Evolutionary conservation across 2,888 invertebrate genomes (phyloP), one percentile per base, ranked within the genome.

Genomic region (Drosophila ezoana): DNA sequence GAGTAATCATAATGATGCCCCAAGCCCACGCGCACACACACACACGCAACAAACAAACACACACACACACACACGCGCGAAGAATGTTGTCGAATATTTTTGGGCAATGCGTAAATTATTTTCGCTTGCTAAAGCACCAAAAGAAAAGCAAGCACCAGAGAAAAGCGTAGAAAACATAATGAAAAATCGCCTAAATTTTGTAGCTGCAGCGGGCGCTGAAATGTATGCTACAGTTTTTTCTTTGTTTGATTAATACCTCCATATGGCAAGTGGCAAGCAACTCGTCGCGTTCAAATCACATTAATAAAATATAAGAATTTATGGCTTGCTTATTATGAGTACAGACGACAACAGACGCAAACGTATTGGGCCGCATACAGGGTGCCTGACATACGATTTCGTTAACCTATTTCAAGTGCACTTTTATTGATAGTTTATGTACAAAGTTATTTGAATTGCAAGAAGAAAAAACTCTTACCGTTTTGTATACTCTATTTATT

Each of bases 281-380:
- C 78, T 70, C 81, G 49, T 66, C 70, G 87, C 83, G 72, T 77
- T 86, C 89, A 57, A 87, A 73, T 71, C 83, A 72, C 88, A 89
- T 85, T 85, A 85, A 85, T 89, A 85, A 89, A 82, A 86, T 89
- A 87, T 85, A 79, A 68, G 72, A 86, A 87, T 89, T 89, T 89
- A 88, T 84, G 89, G 79, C 61, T 76, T 79, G 87, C 87, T 81
- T 81, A 81, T 84, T 75, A 86, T 63, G 66, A 71, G 70, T 53
- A 52, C 68, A 70, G 53, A 64, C 72, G 60, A 77, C 63, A 74
- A 69, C 38, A 63, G 45, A 16, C 47, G 23, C 23, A 54, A 18
- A 38, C 23, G 16, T n/a, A 28, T 28, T 13, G 10, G 33, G 14
- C 35, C n/a, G 37, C 54, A 64, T 75, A 76, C 76, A 76, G 76